Conservation (phyloP, 2,113 vertebrate species). For the Promerops cafer region DNA sequence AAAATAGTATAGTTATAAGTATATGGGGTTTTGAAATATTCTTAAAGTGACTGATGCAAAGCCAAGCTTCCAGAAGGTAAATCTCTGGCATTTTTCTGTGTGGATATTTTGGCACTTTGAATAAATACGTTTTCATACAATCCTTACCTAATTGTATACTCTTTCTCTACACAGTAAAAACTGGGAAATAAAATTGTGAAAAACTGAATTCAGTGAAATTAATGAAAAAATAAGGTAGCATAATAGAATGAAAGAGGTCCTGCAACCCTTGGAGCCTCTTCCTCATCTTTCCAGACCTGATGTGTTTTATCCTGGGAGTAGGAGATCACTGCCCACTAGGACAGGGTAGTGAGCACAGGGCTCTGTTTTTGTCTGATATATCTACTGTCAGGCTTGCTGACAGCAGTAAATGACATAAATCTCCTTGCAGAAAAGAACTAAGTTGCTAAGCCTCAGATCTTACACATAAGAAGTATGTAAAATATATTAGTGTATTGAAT, state of each 20-base stretch:
- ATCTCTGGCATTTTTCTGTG: background rate
- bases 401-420: background rate
- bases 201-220: background rate
- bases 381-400: background rate
- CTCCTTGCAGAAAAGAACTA: background rate
- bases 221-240: background rate
- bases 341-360: background rate
- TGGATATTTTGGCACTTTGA: background rate
- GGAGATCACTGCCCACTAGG: background rate
- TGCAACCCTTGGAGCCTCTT: background rate
- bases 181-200: background rate
- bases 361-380: background rate
- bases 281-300: background rate
- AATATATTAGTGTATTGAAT: background rate
- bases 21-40: background rate
- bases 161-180: background rate
- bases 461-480: background rate
- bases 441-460: background rate
- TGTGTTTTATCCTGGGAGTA: background rate
- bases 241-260: background rate
- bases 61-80: background rate
- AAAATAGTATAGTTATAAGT: background rate
- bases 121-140: background rate
- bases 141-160: background rate
- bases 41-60: background rate